Evolutionary conservation across 2,113 vertebrate genomes (phyloP).

Genomic region (Lophochroa leadbeateri): DNA sequence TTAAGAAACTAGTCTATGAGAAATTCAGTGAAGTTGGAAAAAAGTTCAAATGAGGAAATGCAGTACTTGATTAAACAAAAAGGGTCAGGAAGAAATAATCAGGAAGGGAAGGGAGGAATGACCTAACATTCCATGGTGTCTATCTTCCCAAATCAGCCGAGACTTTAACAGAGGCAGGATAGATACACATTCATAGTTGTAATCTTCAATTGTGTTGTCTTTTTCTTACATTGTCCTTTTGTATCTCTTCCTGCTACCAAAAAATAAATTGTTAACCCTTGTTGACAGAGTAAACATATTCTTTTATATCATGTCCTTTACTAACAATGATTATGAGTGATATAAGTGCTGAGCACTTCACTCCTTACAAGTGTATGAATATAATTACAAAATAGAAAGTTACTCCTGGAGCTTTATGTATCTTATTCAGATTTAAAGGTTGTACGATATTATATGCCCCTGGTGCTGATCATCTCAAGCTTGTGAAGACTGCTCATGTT

Average conservation of each 20-base stretch:
- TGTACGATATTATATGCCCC: background rate
- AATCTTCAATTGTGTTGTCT: background rate
- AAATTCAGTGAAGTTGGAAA: background rate
- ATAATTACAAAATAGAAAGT: background rate
- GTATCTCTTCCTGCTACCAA: background rate
- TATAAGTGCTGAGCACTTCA: background rate
- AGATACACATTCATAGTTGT: background rate
- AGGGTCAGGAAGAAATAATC: background rate
- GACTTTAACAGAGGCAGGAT: background rate
- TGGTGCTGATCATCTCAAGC: background rate
- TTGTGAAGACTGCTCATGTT: background rate
- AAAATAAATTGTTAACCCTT: background rate
- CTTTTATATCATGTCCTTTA: background rate
- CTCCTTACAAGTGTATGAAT: background rate
- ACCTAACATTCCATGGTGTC: background rate
- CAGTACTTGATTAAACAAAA: background rate
- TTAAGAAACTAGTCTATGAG: background rate
- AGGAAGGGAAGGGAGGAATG: background rate
- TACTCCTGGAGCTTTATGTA: background rate
- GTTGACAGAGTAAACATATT: background rate
- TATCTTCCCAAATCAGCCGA: background rate
- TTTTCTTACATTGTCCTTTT: background rate
- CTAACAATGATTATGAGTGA: accelerated
- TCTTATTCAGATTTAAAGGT: background rate
- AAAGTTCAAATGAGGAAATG: background rate